A percentile compares a stretch with the other conserved stretches of the same genome.
These are phyloP conservation scores for Cotesia congregata DNA, from an alignment of 2,888 invertebrate genomes.

Conservation along the genomic window DNA sequence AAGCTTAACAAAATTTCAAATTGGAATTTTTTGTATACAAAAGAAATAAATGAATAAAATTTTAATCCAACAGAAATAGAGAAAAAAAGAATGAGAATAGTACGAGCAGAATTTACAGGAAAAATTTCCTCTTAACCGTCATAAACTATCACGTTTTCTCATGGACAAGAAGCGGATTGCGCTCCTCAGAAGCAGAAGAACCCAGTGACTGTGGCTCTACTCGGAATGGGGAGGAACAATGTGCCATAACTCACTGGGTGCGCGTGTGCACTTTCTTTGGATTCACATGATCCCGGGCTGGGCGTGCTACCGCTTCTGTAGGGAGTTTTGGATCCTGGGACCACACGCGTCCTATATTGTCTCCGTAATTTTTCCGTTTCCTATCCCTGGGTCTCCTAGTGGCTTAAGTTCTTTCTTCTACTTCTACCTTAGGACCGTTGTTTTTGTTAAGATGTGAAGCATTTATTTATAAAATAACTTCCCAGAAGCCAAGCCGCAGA, in stretches of 20 bases:
- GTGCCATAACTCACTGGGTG: conserved; percentile 57
- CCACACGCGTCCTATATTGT: neutral
- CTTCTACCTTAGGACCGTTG: neutral
- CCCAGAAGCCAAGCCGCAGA: neutral
- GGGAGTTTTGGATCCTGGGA: neutral
- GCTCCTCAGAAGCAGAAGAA: neutral
- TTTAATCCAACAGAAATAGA: no score
- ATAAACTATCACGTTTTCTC: conserved; percentile 8
- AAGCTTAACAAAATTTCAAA: no score
- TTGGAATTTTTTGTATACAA: no score
- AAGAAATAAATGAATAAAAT: no score
- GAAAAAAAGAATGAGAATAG: conserved; percentile 25
- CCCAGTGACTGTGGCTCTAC: conserved; percentile 31
- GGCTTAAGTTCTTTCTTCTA: no score
- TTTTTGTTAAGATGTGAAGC: neutral
- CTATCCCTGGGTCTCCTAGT: no score
- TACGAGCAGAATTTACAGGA: neutral
- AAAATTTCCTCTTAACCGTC: conserved; percentile 4
- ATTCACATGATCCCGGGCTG: conserved; percentile 27
- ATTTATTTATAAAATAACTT: neutral
- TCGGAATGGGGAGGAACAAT: conserved; percentile 56
- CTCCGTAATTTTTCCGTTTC: neutral
- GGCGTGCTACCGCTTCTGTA: neutral
- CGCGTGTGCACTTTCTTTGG: conserved; percentile 42
- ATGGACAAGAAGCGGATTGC: conserved; percentile 47